phyloP scores from a whole-genome alignment of 2,888 invertebrate genomes.

The Salpingus planirostris region DNA sequence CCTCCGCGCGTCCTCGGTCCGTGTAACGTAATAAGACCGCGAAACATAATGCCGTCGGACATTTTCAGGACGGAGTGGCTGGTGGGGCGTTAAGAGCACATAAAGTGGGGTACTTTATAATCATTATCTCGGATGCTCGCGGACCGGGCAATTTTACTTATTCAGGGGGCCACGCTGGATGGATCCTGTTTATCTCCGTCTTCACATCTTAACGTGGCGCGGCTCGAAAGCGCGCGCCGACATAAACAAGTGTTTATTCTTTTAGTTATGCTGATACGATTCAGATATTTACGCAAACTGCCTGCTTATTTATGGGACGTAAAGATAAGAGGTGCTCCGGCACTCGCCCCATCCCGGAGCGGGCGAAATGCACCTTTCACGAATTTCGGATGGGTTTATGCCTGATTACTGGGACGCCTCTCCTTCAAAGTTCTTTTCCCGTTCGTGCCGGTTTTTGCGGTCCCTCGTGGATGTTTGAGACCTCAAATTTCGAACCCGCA shows the following conservation, averaged over 20 bases:
- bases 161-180: conserved; percentile 13
- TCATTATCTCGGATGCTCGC: conserved; percentile 31
- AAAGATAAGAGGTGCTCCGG: conserved; percentile 10
- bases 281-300: conserved; percentile 9
- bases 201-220: conserved; percentile 17
- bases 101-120: conserved; percentile 34
- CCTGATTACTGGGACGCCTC: too few relatives aligned
- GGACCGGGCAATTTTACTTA: conserved; percentile 29
- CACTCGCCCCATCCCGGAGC: too few relatives aligned
- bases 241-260: conserved; percentile 22
- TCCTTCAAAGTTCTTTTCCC: too few relatives aligned
- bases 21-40: conserved; percentile 25
- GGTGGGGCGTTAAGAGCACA: conserved; percentile 32
- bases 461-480: too few relatives aligned
- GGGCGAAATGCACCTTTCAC: too few relatives aligned
- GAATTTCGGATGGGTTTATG: too few relatives aligned
- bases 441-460: too few relatives aligned
- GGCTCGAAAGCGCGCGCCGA: conserved; percentile 12
- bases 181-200: conserved; percentile 20
- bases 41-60: conserved; percentile 31
- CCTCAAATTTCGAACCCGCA: too few relatives aligned
- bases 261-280: conserved; percentile 18
- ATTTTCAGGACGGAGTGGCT: conserved; percentile 27
- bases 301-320: conserved; percentile 11
- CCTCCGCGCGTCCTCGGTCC: too few relatives aligned